phyloP scores from a whole-genome alignment of 2,888 invertebrate genomes.

The Capitulum mitella region DNA sequence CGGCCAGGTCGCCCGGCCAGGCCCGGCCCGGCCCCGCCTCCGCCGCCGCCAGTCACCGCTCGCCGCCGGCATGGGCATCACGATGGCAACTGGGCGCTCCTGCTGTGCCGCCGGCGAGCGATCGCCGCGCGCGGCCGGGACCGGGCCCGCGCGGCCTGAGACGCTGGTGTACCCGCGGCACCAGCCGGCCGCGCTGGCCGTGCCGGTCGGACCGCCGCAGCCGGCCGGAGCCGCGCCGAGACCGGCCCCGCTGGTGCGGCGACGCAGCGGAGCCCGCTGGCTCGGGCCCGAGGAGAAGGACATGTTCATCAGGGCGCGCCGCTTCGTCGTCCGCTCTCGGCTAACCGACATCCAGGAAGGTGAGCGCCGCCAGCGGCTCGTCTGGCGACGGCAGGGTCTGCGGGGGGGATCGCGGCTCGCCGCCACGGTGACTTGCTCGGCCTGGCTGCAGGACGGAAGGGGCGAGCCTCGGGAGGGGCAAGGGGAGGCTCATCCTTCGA shows the following conservation, averaged over 20 bases:
- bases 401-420: no score
- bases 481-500: no score
- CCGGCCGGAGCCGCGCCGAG: background rate
- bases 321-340: constrained; percentile 2
- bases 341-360: background rate
- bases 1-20: no score
- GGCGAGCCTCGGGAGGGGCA: no score
- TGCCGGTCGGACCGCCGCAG: background rate
- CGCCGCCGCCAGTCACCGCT: no score
- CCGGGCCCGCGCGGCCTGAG: background rate
- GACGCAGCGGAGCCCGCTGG: background rate
- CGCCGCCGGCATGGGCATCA: background rate
- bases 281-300: constrained; percentile 5
- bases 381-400: no score
- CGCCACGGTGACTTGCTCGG: no score
- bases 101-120: no score
- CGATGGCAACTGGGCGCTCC: background rate
- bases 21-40: no score
- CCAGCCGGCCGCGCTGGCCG: no score
- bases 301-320: background rate
- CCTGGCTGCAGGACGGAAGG: no score
- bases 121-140: background rate
- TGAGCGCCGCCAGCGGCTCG: background rate
- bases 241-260: background rate
- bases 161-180: no score